Evolutionary conservation across 2,797 vertebrate genomes (phyloP), one percentile per base, ranked within the genome.

Genomic region (Gallinago stenura): DNA sequence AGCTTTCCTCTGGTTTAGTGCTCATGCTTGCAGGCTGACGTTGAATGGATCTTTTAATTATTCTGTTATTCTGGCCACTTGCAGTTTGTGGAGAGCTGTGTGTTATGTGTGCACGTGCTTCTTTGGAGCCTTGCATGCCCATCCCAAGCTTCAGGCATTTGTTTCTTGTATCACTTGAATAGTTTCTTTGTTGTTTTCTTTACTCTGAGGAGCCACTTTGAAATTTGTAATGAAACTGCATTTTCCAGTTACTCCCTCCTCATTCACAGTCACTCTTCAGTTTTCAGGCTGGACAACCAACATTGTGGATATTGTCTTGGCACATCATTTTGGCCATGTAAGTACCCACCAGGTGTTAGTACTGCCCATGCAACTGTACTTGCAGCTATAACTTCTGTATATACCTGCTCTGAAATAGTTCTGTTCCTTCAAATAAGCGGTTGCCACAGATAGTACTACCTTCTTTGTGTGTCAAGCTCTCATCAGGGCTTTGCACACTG

Each of bases 251-350:
- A 19, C 15, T 83, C 70, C 60, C 53, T 88, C 31, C 86, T 97
- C 37, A 96, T 80, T 89, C 87, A 68, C 0, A 4, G 22, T 95
- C 69, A 62, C 66, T 97, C 91, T 98, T 61, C 97, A 99, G 99
- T 97, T 99, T 95, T 99, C 99, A 71, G 99, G 99, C 81, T 99
- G 99, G 99, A 99, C 99, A 60, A 99, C 98, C 93, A 99, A 98
- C 97, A 95, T 99, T 86, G 98, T 99, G 80, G 99, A 99, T 95
- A 98, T 98, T 87, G 98, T 99, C 96, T 98, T 99, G 98, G 98
- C 97, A 9, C 99, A 99, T 95, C 99, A 99, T 97, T 99, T 99
- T 97, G 99, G 99, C 81, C 97, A 98, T 20, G 99, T 99, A 98
- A 99, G 99, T 98, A 87, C 66, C 48, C 57, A 70, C 54, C 51